A percentile compares a stretch with the other conserved stretches of the same genome.
phyloP scores from a whole-genome alignment of 1,140 invertebrate genomes.

The Camponotus floridanus region DNA sequence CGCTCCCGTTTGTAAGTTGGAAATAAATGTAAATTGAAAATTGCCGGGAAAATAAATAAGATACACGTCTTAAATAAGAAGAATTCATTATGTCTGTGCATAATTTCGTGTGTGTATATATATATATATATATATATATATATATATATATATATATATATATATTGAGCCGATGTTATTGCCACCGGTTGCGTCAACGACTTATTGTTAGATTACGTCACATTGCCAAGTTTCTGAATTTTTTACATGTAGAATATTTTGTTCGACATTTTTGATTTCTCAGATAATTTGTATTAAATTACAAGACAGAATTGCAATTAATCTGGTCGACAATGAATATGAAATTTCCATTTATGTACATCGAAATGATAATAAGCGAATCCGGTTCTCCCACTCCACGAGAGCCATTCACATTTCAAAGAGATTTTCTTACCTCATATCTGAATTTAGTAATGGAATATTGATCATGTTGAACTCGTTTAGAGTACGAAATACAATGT shows the following conservation, averaged over 20 bases:
- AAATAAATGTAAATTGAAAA: not conserved
- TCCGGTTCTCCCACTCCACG: constrained; percentile 1
- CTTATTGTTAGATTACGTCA: not conserved
- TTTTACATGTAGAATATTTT: constrained; percentile 6
- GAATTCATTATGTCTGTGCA: not conserved
- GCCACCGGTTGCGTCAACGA: not conserved
- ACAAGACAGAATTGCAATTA: not conserved
- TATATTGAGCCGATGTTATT: not conserved
- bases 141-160: no score
- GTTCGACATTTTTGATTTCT: not conserved
- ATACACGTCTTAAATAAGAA: not conserved
- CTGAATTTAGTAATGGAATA: not conserved
- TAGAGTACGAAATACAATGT: not conserved
- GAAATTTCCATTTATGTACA: not conserved
- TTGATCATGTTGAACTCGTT: constrained; percentile 2
- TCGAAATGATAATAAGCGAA: constrained; percentile 5
- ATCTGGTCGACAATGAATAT: not conserved
- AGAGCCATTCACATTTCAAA: not conserved
- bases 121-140: no score
- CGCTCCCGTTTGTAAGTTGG: constrained; percentile 30
- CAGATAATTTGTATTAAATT: not conserved
- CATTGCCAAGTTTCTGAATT: not conserved
- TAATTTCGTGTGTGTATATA: not conserved
- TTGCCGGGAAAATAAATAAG: no score
- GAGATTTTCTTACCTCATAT: not conserved